Base-by-base conservation (phyloP, 1,140 invertebrate species). In the Calliopsis andreniformis region DNA sequence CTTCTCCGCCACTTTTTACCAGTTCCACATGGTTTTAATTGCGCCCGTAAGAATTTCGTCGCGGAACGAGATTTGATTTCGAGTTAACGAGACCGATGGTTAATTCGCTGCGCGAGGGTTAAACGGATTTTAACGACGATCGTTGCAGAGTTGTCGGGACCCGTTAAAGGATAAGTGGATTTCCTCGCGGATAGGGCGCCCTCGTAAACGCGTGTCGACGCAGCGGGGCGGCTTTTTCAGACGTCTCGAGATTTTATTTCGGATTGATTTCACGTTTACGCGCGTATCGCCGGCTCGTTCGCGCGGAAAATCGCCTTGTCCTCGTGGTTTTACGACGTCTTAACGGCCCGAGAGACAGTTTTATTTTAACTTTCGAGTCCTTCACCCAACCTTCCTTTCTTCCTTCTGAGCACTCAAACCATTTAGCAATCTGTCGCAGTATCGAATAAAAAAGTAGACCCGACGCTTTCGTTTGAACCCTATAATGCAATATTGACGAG, bases 41-140 rank as follows among this genome's bases (percentile, higher is more conserved):
- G 35, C 35, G 35, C 35, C n/a, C 35, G 35, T 10, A 39, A 10
- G 35, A 39, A 39, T 73, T 73, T 67, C 35, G 49, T 43, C 71
- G 69, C 23, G 28, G 47, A 39, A 28, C 59, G 49, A 39, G 62
- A n/a, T 56, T 75, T 75, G 56, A 75, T 75, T 56, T 75, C 63
- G 59, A 53, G 51, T 55, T 75, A 75, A 75, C 71, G 71, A 75
- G 71, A 63, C 42, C 71, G 62, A 75, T 67, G 63, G 51, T 75
- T 75, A 75, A 75, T 75, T 75, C 71, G 71, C 58, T 63, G 62
- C 71, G 56, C 23, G 71, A 67, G 71, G 71, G 71, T 67, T 67
- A 67, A 75, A 75, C 71, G 71, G 39, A 67, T 75, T 75, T 75
- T 75, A 75, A 75, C 71, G 71, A 75, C 71, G 71, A 75, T 75